phyloP scores from a whole-genome alignment of 2,797 vertebrate species.

The Anas bahamensis region DNA sequence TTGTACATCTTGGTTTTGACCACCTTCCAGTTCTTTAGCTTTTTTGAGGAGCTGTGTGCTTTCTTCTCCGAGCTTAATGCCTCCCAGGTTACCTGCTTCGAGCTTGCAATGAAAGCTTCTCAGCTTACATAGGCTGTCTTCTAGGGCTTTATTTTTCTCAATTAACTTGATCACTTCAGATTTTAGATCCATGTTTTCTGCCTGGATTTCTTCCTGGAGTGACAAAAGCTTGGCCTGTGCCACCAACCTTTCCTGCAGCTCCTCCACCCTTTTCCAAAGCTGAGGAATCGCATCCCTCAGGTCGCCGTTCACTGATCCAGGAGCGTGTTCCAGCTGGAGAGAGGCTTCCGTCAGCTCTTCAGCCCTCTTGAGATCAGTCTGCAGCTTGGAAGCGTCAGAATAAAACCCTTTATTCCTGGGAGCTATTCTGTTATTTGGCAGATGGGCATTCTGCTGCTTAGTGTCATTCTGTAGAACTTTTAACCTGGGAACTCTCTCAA shows the following conservation, averaged over 20 bases:
- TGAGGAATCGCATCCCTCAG: slow-evolving; percentile 77
- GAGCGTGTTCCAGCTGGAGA: slow-evolving; percentile 50
- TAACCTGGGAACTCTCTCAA: background rate
- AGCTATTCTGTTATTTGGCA: slow-evolving; percentile 13
- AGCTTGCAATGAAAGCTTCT: slow-evolving; percentile 34
- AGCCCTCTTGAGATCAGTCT: slow-evolving; percentile 57
- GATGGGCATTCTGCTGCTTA: slow-evolving; percentile 32
- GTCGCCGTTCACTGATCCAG: slow-evolving; percentile 66
- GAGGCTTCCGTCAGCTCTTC: slow-evolving; percentile 58
- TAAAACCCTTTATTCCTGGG: slow-evolving; percentile 28
- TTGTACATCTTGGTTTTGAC: background rate
- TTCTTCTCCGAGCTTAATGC: background rate
- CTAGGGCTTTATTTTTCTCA: slow-evolving; percentile 64
- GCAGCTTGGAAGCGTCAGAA: slow-evolving; percentile 45
- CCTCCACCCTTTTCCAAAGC: slow-evolving; percentile 77
- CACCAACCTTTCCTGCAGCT: slow-evolving; percentile 73
- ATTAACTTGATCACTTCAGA: slow-evolving; percentile 64
- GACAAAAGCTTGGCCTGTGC: slow-evolving; percentile 62
- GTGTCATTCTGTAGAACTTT: background rate
- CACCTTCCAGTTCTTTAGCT: background rate
- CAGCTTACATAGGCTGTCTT: slow-evolving; percentile 43
- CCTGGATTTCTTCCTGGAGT: slow-evolving; percentile 59
- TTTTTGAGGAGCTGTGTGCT: background rate
- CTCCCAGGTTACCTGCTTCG: slow-evolving; percentile 72
- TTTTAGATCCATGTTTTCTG: slow-evolving; percentile 77